phyloP scores from a whole-genome alignment of 2,113 vertebrate genomes.

The Talpa occidentalis region DNA sequence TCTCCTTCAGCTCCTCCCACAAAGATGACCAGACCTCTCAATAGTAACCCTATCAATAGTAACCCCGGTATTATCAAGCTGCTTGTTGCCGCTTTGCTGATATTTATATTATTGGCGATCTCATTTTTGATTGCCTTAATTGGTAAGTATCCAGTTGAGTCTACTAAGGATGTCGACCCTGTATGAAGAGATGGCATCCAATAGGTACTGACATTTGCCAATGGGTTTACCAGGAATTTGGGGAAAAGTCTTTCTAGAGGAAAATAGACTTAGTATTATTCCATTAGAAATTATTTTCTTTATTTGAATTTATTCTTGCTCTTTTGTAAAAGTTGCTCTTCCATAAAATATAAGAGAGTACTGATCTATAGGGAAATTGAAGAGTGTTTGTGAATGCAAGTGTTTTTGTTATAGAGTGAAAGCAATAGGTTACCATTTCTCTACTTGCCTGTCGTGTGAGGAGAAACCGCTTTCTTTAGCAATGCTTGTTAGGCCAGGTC shows the following conservation, averaged over 20 bases:
- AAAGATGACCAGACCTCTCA: neutral
- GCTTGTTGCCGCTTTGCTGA: conserved; percentile 21
- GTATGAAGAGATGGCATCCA: neutral
- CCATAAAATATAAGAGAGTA: neutral
- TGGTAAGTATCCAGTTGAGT: conserved; percentile 61
- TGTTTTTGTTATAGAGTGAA: neutral
- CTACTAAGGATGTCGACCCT: neutral
- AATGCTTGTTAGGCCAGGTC: neutral
- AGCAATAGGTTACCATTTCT: neutral
- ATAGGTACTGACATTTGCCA: neutral
- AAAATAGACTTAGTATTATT: neutral
- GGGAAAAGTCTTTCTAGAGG: neutral
- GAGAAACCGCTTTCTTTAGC: neutral
- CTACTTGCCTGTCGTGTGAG: neutral
- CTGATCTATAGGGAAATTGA: neutral
- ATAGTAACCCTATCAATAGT: neutral
- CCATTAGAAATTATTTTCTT: neutral
- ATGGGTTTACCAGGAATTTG: neutral
- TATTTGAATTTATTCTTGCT: neutral
- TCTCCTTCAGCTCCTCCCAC: conserved; percentile 36
- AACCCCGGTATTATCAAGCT: neutral
- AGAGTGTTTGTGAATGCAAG: neutral
- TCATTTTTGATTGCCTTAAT: conserved; percentile 58
- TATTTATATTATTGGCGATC: conserved; percentile 47
- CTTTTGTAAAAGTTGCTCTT: neutral